phyloP scores from a whole-genome alignment of 2,113 vertebrate genomes.

The Melospiza georgiana region DNA sequence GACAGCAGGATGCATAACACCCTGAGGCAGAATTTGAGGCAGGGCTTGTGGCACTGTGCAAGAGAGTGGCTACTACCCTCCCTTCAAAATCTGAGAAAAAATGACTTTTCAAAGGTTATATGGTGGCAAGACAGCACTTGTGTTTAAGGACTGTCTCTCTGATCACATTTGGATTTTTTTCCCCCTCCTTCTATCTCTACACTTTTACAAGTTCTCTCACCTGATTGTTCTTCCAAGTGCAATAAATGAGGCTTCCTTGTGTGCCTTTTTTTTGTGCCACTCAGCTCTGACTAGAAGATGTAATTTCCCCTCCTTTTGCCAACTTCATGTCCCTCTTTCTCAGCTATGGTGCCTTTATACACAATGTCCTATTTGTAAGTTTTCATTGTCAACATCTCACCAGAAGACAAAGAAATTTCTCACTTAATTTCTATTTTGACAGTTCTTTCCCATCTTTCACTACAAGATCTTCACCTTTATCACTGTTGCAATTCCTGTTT shows the following conservation, averaged over 20 bases:
- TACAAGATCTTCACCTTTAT: not conserved
- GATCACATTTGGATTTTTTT: not conserved
- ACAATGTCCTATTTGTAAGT: not conserved
- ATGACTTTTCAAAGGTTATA: not conserved
- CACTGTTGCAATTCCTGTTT: not conserved
- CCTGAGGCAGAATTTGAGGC: not conserved
- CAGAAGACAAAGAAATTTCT: not conserved
- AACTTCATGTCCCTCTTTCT: not conserved
- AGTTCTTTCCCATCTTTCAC: not conserved
- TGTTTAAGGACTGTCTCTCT: not conserved
- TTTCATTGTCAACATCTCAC: not conserved
- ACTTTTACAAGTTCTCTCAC: not conserved
- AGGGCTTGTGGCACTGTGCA: not conserved
- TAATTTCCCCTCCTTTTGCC: not conserved
- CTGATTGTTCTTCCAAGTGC: not conserved
- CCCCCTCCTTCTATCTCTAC: not conserved
- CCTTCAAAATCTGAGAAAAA: not conserved
- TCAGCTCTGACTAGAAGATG: not conserved
- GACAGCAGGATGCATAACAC: not conserved
- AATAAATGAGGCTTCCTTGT: not conserved
- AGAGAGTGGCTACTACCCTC: not conserved
- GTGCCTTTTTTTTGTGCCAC: not conserved
- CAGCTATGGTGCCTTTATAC: not conserved
- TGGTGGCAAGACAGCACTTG: not conserved
- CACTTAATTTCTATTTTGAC: not conserved